Evolutionary conservation across 2,113 vertebrate species (phyloP), one percentile per base, ranked within the genome.

Genomic region (Sebastes fasciatus): DNA sequence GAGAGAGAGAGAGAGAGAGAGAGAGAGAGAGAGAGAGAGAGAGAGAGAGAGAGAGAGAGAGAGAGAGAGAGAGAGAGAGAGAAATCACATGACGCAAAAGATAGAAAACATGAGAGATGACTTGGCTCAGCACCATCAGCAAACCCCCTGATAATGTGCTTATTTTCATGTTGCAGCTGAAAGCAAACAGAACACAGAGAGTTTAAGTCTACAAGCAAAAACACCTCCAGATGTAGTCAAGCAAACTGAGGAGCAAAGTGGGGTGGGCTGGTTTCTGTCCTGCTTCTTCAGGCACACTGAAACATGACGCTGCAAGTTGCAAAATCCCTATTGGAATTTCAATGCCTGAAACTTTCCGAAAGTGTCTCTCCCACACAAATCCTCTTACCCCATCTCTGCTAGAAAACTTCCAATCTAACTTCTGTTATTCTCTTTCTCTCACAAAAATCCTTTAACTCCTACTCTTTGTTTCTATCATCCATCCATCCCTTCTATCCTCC

Each of bases 261-360:
- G 75, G 80, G 74, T 21, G 43, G 75, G 74, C 74, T 34, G 68
- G 40, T 83, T 83, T 65, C 69, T 83, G 60, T 43, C 67, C 65
- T 48, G 73, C 58, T 87, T 87, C 71, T 79, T 78, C 58, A 49
- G 55, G 79, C 69, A 88, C 46, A 4, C 55, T 17, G 65, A 80
- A 13, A 76, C 72, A 55, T 79, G 70, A 79, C 19, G 19, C 73
- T 40, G 46, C 13, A 4, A 82, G 80, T 80, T 34, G 66, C 63
- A 34, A 82, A 88, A 75, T 71, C 72, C 5, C 1, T 74, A 55
- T 71, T 58, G 49, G 86, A 78, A 86, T 91, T 89, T 82, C 83
- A 88, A 85, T 76, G 63, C 58, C 76, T 78, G 67, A 74, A 89
- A 87, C 52, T 84, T 91, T 82, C 74, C 42, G 26, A 10, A 52